These are phyloP conservation scores for Ommatoiulus sabulosus DNA, from an alignment of 2,888 invertebrate genomes.

Conservation along the genomic window DNA sequence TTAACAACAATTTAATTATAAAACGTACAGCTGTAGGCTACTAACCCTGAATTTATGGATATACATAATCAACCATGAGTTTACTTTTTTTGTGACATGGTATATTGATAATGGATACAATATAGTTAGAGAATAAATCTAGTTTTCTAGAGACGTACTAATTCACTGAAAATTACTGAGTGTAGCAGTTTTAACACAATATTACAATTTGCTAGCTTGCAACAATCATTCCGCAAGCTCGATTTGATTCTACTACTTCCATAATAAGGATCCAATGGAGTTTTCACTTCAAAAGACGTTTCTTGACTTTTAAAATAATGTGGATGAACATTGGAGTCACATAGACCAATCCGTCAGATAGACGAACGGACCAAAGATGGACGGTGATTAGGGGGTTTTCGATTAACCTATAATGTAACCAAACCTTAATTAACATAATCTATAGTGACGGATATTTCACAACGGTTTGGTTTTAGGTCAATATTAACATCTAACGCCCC, in stretches of 20 bases:
- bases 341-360: constrained; percentile 19
- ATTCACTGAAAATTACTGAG: constrained; percentile 19
- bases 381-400: constrained; percentile 10
- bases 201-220: constrained; percentile 19
- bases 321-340: constrained; percentile 19
- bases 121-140: constrained; percentile 1
- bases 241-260: constrained; percentile 19
- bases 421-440: constrained; percentile 12
- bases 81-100: neutral
- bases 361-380: constrained; percentile 19
- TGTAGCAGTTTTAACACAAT: constrained; percentile 3
- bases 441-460: neutral
- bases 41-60: constrained; percentile 12
- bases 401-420: constrained; percentile 19
- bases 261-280: constrained; percentile 19
- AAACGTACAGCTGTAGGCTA: neutral
- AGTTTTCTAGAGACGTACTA: neutral
- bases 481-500: constrained; percentile 2
- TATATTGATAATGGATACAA: constrained; percentile 2
- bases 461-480: constrained; percentile 10
- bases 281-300: constrained; percentile 19
- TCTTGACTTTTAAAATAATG: constrained; percentile 19
- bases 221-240: constrained; percentile 19
- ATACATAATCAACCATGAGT: constrained; percentile 2
- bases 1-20: constrained; percentile 12